Evolutionary conservation across 2,888 invertebrate species (phyloP).

Genomic region (Microctonus aethiopoides): DNA sequence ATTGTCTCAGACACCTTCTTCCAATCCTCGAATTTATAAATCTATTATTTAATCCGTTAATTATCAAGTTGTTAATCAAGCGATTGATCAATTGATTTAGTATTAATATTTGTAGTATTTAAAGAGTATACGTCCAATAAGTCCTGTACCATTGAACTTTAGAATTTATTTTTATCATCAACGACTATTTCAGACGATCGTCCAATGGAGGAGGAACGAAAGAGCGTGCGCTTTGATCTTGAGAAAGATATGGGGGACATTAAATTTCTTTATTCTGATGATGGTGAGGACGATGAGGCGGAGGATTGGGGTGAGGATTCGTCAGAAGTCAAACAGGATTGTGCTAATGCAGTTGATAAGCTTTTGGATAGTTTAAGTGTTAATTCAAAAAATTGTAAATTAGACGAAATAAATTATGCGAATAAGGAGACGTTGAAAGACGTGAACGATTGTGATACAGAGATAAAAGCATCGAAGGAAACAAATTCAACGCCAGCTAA

Average conservation of each 20-base stretch:
- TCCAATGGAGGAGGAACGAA: conserved; percentile 78
- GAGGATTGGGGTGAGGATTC: conserved; percentile 5
- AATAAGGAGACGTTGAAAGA: neutral
- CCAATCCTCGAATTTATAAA: neutral
- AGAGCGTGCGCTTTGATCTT: conserved; percentile 78
- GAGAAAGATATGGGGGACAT: conserved; percentile 65
- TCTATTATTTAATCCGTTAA: too few species aligned
- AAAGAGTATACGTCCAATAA: neutral
- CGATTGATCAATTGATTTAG: neutral
- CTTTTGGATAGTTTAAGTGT: conserved; percentile 3
- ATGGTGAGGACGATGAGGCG: conserved; percentile 56
- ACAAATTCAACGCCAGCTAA: conserved; percentile 42
- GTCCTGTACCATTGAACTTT: neutral
- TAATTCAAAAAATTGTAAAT: conserved; percentile 16
- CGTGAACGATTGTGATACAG: neutral
- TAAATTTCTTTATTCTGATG: conserved; percentile 61
- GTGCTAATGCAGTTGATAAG: conserved; percentile 8
- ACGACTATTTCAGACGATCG: conserved; percentile 55
- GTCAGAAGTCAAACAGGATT: conserved; percentile 18
- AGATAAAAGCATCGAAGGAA: neutral
- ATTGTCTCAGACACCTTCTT: neutral
- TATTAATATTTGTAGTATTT: neutral
- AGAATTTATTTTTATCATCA: neutral
- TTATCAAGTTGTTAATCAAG: neutral
- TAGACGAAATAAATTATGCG: neutral